Conservation (phyloP, 2,888 invertebrate species). For the Julus scanicus region DNA sequence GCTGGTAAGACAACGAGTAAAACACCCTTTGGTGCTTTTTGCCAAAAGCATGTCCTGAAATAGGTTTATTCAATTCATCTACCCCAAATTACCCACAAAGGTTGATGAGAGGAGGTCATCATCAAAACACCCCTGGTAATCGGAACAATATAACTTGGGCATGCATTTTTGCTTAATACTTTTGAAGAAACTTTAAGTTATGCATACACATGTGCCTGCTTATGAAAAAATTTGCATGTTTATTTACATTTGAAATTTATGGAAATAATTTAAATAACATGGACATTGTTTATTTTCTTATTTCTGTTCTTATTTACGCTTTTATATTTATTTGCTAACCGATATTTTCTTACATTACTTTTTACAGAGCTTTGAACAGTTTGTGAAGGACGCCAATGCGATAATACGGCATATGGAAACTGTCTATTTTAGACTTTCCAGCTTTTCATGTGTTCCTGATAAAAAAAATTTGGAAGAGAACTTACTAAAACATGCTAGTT, state of each 20-base stretch:
- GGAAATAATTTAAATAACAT: no score
- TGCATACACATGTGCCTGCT: no score
- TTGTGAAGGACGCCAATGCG: constrained; percentile 72
- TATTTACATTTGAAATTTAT: no score
- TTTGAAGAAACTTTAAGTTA: no score
- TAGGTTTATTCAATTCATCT: not conserved
- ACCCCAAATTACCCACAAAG: not conserved
- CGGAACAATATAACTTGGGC: no score
- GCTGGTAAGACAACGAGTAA: constrained; percentile 71
- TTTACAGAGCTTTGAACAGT: constrained; percentile 76
- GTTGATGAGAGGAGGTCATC: not conserved
- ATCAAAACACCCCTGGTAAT: no score
- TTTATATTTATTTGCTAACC: not conserved
- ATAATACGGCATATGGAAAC: constrained; percentile 74
- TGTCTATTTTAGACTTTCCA: constrained; percentile 70
- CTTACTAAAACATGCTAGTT: constrained; percentile 59
- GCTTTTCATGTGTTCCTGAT: constrained; percentile 63
- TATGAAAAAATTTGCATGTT: no score
- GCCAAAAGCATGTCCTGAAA: not conserved
- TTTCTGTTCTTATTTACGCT: constrained; percentile 40
- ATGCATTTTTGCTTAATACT: no score
- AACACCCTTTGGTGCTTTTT: not conserved
- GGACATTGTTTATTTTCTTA: constrained; percentile 58
- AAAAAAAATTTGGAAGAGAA: constrained; percentile 65
- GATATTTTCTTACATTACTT: constrained; percentile 55